These are phyloP conservation scores for Drosophila mimica DNA, from an alignment of 2,888 invertebrate genomes.

Conservation along the genomic window DNA sequence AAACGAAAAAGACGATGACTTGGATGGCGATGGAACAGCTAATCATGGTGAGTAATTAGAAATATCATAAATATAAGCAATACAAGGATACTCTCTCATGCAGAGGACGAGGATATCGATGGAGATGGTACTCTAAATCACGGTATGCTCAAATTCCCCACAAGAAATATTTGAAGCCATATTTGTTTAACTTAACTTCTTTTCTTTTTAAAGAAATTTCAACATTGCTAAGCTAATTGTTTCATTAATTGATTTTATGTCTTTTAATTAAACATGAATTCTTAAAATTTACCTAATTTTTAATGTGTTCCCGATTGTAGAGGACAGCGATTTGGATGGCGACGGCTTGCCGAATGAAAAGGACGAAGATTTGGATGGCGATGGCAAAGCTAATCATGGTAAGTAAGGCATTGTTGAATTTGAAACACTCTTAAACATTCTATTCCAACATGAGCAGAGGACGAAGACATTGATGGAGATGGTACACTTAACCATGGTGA, in stretches of 20 bases:
- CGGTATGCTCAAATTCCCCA: conserved; percentile 46
- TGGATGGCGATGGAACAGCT: conserved; percentile 81
- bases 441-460: conserved; percentile 36
- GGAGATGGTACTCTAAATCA: conserved; percentile 78
- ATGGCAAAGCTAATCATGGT: conserved; percentile 80
- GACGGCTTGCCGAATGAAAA: conserved; percentile 83
- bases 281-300: background rate
- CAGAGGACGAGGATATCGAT: conserved; percentile 78
- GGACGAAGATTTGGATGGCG: conserved; percentile 75
- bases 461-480: conserved; percentile 74
- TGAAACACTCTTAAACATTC: background rate
- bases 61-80: background rate
- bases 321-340: conserved; percentile 81
- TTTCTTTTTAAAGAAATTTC: background rate
- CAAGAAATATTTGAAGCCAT: background rate
- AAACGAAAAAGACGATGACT: conserved; percentile 66
- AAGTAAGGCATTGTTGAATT: conserved; percentile 3
- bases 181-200: background rate
- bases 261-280: conserved; percentile 8
- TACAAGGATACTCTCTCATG: conserved; percentile 12
- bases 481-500: conserved; percentile 65
- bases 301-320: conserved; percentile 65
- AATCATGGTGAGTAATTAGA: conserved; percentile 69
- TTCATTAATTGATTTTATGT: conserved; percentile 6
- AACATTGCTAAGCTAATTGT: background rate